These are phyloP conservation scores for Hippocampus barbouri DNA, from an alignment of 2,113 vertebrate species.

Conservation along the genomic window DNA sequence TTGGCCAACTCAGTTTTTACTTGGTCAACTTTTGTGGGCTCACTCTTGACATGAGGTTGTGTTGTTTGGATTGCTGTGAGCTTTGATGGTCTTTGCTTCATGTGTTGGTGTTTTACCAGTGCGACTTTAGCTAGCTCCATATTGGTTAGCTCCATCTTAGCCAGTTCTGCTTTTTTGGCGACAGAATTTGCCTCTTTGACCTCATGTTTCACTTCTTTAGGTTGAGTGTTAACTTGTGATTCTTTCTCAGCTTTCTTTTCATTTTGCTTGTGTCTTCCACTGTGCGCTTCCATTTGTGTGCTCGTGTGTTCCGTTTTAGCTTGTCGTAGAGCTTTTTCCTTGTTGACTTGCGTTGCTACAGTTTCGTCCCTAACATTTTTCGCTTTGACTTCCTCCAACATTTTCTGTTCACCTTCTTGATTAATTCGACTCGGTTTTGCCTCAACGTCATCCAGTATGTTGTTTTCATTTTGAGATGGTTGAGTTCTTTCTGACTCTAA, in stretches of 20 bases:
- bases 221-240: constrained; percentile 12
- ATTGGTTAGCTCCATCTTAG: constrained; percentile 32
- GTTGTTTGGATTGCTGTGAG: constrained; percentile 15
- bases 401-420: constrained; percentile 6
- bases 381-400: constrained; percentile 13
- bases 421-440: not conserved
- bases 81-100: constrained; percentile 29
- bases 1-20: constrained; percentile 60
- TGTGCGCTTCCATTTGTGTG: not conserved
- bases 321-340: constrained; percentile 18
- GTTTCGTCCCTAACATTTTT: constrained; percentile 14
- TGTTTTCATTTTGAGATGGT: not conserved
- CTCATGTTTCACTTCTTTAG: not conserved
- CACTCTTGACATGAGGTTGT: constrained; percentile 31
- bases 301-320: constrained; percentile 19
- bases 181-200: constrained; percentile 2
- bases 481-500: constrained; percentile 11
- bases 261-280: constrained; percentile 19
- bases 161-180: constrained; percentile 13
- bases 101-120: constrained; percentile 24
- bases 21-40: constrained; percentile 49
- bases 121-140: constrained; percentile 21
- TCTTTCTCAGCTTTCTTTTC: constrained; percentile 11
- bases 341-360: not conserved
- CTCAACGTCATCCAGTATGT: not conserved